phyloP scores from a whole-genome alignment of 2,113 vertebrate genomes.

The Barbus barbus region DNA sequence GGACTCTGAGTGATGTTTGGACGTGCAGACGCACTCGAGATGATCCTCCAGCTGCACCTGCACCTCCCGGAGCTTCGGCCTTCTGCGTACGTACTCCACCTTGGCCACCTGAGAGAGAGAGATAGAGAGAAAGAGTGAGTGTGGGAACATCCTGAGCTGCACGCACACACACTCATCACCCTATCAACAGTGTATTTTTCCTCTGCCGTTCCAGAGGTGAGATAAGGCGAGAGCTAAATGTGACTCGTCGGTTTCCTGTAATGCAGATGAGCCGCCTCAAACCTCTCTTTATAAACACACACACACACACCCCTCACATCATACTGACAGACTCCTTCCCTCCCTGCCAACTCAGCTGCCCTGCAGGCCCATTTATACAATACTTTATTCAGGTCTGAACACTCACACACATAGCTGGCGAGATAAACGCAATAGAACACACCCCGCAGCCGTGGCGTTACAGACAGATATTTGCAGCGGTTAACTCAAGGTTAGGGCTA shows the following conservation, averaged over 20 bases:
- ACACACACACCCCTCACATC: slow-evolving; percentile 29
- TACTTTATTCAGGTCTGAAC: slow-evolving; percentile 56
- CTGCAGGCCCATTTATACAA: slow-evolving; percentile 56
- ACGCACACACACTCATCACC: slow-evolving; percentile 35
- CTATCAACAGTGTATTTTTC: slow-evolving; percentile 20
- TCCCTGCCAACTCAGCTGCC: slow-evolving; percentile 44
- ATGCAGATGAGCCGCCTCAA: slow-evolving; percentile 22
- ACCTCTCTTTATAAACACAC: slow-evolving; percentile 50
- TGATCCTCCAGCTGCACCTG: slow-evolving; percentile 95
- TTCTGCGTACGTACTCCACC: slow-evolving; percentile 92
- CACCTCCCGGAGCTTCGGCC: slow-evolving; percentile 93
- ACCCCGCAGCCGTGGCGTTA: slow-evolving; percentile 30
- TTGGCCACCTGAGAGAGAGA: slow-evolving; percentile 87
- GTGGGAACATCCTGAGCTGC: slow-evolving; percentile 4
- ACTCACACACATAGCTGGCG: slow-evolving; percentile 53
- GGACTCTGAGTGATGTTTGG: slow-evolving; percentile 79
- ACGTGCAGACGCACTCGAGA: slow-evolving; percentile 88
- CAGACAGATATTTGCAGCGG: slow-evolving; percentile 29
- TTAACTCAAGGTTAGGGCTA: slow-evolving; percentile 52
- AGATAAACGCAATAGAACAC: slow-evolving; percentile 49
- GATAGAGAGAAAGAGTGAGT: slow-evolving; percentile 20
- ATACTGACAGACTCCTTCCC: slow-evolving; percentile 43
- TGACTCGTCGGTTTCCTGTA: slow-evolving; percentile 38
- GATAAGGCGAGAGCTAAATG: slow-evolving; percentile 42
- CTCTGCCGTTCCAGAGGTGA: slow-evolving; percentile 25